These are phyloP conservation scores for Tarsius wallacei DNA, from an alignment of 2,797 vertebrate genomes.

Conservation along the genomic window DNA sequence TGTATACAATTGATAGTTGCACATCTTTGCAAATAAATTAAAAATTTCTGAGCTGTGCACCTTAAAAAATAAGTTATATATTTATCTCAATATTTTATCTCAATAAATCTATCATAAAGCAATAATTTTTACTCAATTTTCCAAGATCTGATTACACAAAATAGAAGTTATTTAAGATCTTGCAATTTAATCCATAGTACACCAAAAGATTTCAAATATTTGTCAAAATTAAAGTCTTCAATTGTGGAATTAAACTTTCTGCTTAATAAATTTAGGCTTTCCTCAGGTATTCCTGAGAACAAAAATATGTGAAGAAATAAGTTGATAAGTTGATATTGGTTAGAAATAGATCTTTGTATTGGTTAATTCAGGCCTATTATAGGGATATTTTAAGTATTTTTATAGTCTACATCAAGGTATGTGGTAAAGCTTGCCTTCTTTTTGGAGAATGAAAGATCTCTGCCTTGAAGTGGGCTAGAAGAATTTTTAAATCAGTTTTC, in stretches of 20 bases:
- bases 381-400: constrained; percentile 26
- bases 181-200: not conserved
- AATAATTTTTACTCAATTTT: not conserved
- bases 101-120: not conserved
- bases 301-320: not conserved
- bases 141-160: not conserved
- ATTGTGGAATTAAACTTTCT: not conserved
- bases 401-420: not conserved
- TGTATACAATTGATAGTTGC: not conserved
- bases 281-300: not conserved
- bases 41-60: not conserved
- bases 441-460: not conserved
- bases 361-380: not conserved
- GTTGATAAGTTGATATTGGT: not conserved
- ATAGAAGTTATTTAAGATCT: not conserved
- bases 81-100: not conserved
- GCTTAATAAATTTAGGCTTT: not conserved
- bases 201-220: not conserved
- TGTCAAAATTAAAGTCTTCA: not conserved
- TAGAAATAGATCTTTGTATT: constrained; percentile 8
- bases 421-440: not conserved
- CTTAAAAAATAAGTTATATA: not conserved
- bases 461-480: not conserved
- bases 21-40: not conserved
- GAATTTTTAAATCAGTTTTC: not conserved